Evolutionary conservation across 92 coral and sea anemone species (phyloP).

Genomic region (Epizoanthus rinbou): DNA sequence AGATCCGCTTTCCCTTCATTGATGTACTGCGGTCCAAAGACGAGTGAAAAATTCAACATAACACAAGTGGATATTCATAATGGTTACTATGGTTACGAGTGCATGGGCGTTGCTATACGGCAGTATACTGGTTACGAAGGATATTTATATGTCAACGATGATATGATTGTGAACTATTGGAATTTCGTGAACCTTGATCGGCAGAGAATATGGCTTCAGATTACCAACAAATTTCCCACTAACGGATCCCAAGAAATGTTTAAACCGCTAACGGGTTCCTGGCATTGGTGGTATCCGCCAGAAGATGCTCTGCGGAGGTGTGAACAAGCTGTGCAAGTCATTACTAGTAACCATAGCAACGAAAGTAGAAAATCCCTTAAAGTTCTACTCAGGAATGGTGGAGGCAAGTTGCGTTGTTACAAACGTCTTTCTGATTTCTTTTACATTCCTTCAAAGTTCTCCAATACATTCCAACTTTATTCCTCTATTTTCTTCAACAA

Average conservation of each 20-base stretch:
- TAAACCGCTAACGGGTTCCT: too few relatives aligned
- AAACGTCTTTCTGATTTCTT: constrained; percentile 37
- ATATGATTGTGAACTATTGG: constrained; percentile 33
- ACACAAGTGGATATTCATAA: neutral
- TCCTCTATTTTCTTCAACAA: constrained; percentile 39
- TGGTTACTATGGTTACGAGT: constrained; percentile 29
- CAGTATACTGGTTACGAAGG: neutral
- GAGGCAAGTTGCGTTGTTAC: constrained; percentile 25
- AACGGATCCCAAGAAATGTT: too few relatives aligned
- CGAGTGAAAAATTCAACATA: neutral
- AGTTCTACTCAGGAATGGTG: constrained; percentile 20
- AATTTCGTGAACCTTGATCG: neutral
- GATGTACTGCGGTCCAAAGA: constrained; percentile 1
- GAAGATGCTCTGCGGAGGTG: neutral
- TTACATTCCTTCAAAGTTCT: neutral
- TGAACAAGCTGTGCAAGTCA: too few relatives aligned
- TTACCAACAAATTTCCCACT: neutral
- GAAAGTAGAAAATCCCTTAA: neutral
- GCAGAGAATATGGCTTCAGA: too few relatives aligned
- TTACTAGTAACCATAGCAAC: too few relatives aligned
- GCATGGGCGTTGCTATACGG: constrained; percentile 15
- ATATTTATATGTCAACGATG: constrained; percentile 22
- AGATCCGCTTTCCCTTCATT: neutral
- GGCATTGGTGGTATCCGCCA: too few relatives aligned
- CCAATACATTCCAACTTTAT: neutral